phyloP scores from a whole-genome alignment of 2,113 vertebrate species.

The Rostratula benghalensis region DNA sequence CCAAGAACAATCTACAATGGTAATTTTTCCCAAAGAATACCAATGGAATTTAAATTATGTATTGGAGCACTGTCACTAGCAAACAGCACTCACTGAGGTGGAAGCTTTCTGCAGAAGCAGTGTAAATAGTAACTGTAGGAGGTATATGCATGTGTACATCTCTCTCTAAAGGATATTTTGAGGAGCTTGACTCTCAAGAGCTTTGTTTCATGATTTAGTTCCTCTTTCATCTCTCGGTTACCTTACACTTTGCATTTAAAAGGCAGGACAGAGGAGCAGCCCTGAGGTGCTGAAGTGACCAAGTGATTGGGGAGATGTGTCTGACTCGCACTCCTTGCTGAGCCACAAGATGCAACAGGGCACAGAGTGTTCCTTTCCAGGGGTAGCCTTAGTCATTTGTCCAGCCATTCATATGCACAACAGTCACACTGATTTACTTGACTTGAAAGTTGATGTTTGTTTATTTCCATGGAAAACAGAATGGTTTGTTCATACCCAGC shows the following conservation, averaged over 20 bases:
- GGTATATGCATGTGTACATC: fast-evolving
- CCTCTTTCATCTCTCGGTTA: background rate
- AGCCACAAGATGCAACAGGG: background rate
- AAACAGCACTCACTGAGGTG: background rate
- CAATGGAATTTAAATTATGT: background rate
- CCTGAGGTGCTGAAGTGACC: background rate
- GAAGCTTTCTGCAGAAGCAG: background rate
- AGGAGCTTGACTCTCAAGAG: background rate
- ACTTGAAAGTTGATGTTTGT: background rate
- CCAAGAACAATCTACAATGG: background rate
- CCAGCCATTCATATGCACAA: background rate
- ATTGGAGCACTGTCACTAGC: background rate
- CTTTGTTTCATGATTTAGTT: background rate
- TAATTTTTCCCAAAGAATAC: background rate
- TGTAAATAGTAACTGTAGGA: background rate
- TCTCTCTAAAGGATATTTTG: background rate
- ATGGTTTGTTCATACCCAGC: background rate
- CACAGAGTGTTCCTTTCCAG: background rate
- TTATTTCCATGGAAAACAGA: background rate
- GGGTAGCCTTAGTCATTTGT: background rate
- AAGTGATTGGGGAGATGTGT: background rate
- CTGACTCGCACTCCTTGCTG: background rate
- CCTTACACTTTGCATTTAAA: background rate
- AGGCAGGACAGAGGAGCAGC: background rate
- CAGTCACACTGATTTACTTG: background rate